Conservation (phyloP, 2,113 vertebrate species). For the Hyperoodon ampullatus region DNA sequence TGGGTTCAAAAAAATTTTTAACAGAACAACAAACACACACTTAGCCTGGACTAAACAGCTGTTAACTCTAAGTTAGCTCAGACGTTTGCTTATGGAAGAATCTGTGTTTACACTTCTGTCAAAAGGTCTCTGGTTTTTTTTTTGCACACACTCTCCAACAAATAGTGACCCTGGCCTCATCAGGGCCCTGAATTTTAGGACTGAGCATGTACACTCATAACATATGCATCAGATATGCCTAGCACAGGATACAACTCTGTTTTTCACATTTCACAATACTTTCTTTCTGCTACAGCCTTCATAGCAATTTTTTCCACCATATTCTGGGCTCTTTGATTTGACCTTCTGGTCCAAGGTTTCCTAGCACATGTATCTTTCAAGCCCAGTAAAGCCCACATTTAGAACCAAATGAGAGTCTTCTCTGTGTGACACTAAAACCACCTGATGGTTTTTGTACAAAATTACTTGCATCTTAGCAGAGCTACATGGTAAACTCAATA, state of each 20-base stretch:
- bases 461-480: slow-evolving; percentile 50
- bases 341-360: neutral
- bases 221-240: neutral
- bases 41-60: neutral
- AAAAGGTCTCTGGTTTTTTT: neutral
- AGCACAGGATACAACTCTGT: neutral
- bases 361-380: slow-evolving; percentile 2
- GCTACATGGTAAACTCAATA: slow-evolving; percentile 57
- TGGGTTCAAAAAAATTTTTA: neutral
- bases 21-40: neutral
- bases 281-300: neutral
- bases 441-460: slow-evolving; percentile 23
- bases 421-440: slow-evolving; percentile 36
- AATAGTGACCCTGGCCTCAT: neutral
- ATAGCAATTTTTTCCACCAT: neutral
- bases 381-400: neutral
- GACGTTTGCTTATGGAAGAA: neutral
- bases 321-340: neutral
- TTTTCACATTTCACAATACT: neutral
- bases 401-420: slow-evolving; percentile 36
- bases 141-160: fast-evolving
- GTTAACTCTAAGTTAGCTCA: neutral
- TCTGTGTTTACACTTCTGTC: neutral
- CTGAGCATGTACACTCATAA: neutral
- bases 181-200: neutral